These are phyloP conservation scores for Dryocosmus kuriphilus DNA, from an alignment of 2,888 invertebrate genomes.

Conservation along the genomic window DNA sequence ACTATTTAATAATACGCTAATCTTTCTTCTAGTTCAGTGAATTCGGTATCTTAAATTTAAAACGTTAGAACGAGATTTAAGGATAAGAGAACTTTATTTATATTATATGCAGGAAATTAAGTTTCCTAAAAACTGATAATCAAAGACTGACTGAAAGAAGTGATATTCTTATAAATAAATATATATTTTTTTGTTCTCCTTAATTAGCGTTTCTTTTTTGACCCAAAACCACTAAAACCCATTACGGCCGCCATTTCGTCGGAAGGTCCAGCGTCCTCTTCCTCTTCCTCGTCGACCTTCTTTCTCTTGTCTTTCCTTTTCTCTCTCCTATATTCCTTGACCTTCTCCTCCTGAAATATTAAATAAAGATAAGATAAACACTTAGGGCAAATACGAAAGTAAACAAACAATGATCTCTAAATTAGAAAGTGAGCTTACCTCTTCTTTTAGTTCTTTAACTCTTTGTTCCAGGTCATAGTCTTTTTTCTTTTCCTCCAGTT, in stretches of 20 bases:
- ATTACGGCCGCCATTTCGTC: constrained; percentile 90
- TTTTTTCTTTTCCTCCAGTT: constrained; percentile 95
- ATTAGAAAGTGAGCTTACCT: constrained; percentile 78
- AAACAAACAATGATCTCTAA: not conserved
- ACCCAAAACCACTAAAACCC: constrained; percentile 97
- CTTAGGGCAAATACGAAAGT: not conserved
- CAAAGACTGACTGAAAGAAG: not conserved
- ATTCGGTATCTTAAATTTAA: too few relatives aligned
- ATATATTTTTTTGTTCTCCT: not conserved
- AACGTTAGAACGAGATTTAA: not conserved
- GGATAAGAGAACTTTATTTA: not conserved
- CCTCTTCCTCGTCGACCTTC: constrained; percentile 85
- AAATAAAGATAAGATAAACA: constrained; percentile 38
- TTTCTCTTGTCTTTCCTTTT: constrained; percentile 93
- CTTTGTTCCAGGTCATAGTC: constrained; percentile 96
- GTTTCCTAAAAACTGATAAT: not conserved
- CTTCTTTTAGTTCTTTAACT: constrained; percentile 95
- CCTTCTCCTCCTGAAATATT: constrained; percentile 87
- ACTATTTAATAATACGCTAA: not conserved
- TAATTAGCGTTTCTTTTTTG: constrained; percentile 85
- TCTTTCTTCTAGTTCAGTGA: too few relatives aligned
- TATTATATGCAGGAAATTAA: not conserved
- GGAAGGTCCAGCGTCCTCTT: constrained; percentile 77
- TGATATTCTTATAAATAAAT: not conserved
- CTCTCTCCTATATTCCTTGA: constrained; percentile 93